Conservation (phyloP, 2,113 vertebrate genomes). For the Dicentrarchus labrax region DNA sequence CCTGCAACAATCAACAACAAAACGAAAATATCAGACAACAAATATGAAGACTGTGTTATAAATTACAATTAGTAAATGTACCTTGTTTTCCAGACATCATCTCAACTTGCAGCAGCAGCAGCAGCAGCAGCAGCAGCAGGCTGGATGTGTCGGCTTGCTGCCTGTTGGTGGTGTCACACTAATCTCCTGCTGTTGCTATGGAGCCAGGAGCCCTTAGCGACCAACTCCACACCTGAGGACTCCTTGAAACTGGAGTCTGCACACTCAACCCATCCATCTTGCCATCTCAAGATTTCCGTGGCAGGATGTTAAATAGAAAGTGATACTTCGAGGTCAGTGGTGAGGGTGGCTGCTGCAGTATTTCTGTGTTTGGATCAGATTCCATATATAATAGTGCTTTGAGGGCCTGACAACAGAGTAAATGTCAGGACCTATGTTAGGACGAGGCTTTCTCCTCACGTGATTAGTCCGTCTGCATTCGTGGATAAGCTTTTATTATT, state of each 20-base stretch:
- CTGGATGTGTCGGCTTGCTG: slow-evolving; percentile 8
- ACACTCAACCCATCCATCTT: neutral
- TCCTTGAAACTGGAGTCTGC: slow-evolving; percentile 72
- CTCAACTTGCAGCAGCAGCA: neutral
- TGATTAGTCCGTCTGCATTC: neutral
- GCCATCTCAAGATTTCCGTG: slow-evolving; percentile 15
- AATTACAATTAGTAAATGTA: neutral
- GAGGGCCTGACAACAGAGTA: neutral
- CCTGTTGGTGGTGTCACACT: slow-evolving; percentile 17
- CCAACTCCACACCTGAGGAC: slow-evolving; percentile 54
- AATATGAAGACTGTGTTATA: accelerated
- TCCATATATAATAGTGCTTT: slow-evolving; percentile 13
- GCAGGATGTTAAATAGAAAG: slow-evolving; percentile 32
- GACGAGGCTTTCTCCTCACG: neutral
- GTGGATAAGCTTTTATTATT: neutral
- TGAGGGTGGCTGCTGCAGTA: neutral
- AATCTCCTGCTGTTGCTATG: slow-evolving; percentile 60
- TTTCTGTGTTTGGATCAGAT: slow-evolving; percentile 24
- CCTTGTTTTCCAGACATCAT: slow-evolving; percentile 72
- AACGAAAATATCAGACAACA: neutral
- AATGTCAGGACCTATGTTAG: neutral
- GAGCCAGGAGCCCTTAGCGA: slow-evolving; percentile 66
- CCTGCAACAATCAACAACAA: slow-evolving; percentile 46
- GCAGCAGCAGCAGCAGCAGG: neutral
- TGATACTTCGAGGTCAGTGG: slow-evolving; percentile 38